These are phyloP conservation scores for Catharus fuscescens DNA, from an alignment of 2,113 vertebrate genomes.

Conservation along the genomic window DNA sequence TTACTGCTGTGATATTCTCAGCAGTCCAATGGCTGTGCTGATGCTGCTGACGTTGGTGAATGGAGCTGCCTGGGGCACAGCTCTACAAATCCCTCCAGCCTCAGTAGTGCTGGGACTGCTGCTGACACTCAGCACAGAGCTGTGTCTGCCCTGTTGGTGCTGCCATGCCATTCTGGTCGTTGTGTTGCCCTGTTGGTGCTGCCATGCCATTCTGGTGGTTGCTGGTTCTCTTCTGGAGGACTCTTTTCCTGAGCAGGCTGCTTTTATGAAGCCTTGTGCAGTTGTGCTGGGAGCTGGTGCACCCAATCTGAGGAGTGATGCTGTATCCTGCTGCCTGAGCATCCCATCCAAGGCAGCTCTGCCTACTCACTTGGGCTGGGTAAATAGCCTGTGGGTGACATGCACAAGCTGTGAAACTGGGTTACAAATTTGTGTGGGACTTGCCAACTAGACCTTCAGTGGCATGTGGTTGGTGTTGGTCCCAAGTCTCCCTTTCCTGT, in stretches of 20 bases:
- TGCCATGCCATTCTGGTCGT: background rate
- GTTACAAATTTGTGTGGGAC: background rate
- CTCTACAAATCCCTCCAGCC: background rate
- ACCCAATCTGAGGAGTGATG: background rate
- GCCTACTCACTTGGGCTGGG: accelerated
- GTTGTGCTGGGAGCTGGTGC: background rate
- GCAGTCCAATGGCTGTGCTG: background rate
- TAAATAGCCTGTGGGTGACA: background rate
- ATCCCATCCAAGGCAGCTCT: background rate
- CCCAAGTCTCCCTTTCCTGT: background rate
- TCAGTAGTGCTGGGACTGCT: background rate
- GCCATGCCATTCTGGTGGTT: accelerated
- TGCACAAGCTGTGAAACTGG: background rate
- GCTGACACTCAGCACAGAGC: background rate
- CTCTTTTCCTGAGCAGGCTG: background rate
- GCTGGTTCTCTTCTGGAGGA: background rate
- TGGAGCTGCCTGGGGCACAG: background rate
- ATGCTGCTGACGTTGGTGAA: accelerated
- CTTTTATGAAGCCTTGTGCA: background rate
- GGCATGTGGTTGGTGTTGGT: accelerated
- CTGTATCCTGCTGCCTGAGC: background rate
- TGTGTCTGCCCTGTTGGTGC: background rate
- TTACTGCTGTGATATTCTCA: background rate
- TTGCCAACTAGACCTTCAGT: background rate
- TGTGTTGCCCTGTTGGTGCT: accelerated